Evolutionary conservation across 2,113 vertebrate genomes (phyloP), one percentile per base, ranked within the genome.

Genomic region (Gobius niger): DNA sequence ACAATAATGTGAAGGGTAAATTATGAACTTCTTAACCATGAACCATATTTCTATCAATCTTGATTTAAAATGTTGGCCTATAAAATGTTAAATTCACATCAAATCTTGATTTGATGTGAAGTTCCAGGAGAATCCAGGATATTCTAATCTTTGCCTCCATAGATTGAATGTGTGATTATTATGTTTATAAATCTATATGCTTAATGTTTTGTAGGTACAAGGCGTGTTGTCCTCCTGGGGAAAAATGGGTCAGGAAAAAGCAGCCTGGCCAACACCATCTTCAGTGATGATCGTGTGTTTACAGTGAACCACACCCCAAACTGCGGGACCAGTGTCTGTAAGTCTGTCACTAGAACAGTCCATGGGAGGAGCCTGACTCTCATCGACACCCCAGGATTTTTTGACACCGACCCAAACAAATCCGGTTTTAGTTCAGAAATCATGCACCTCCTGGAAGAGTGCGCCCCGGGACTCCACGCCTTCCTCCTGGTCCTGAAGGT

Each of bases 211-310:
- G 2, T 19, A 57, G 54, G 34, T 6, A 34, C 52, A 12, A 24
- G 0, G 54, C 10, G 24, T 4, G 13, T 57, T 2, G 19, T 57
- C 4, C 54, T 57, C 6, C 24, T 57, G 19, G 54, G 57, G 14
- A 60, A 60, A 60, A 42, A 40, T 9, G 57, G 57, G n/a, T 3
- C 40, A 60, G 57, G 57, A 42, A 60, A 60, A 60, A 60, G 57
- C 57, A 60, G 57, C 40, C 14, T 60, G 57, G 57, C 13, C 7
- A 60, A 60, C 40, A 42, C 40, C n/a, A 42, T 60, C 2, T 41
- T 60, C 9, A 40, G 40, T n/a, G 7, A 41, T 2, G 10, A 56
- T 15, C 9, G 2, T n/a, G 34, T 15, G 1, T 60, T 60, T 60
- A 1, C 14, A 15, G 57, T 42, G 57, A 13, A 6, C 15, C 1